Evolutionary conservation across 2,888 invertebrate species (phyloP).

Genomic region (Diarsia dahlii): DNA sequence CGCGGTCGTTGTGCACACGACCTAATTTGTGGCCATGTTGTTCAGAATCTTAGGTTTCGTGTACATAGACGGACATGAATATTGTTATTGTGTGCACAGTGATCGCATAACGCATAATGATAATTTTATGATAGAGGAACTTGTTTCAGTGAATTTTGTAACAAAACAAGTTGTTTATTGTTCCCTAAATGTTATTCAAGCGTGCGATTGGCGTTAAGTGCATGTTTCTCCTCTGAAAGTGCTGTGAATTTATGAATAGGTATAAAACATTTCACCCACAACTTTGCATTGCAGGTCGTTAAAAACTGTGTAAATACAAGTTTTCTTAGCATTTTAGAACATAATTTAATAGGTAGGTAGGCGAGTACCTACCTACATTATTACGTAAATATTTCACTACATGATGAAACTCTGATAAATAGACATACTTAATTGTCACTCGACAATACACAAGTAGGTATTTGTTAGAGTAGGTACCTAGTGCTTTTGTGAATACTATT

Average conservation of each 20-base stretch:
- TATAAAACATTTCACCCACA: conserved; percentile 15
- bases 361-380: neutral
- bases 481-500: neutral
- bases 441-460: conserved; percentile 14
- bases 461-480: conserved; percentile 13
- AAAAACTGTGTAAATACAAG: conserved; percentile 25
- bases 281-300: conserved; percentile 13
- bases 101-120: conserved; percentile 8
- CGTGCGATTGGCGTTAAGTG: conserved; percentile 11
- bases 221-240: conserved; percentile 20
- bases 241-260: conserved; percentile 38
- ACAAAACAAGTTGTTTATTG: conserved; percentile 16
- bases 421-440: conserved; percentile 26
- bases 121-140: conserved; percentile 34
- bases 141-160: conserved; percentile 25
- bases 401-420: conserved; percentile 45
- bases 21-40: conserved; percentile 59
- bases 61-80: conserved; percentile 31
- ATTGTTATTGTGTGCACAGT: conserved; percentile 31
- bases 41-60: conserved; percentile 50
- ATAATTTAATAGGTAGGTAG: neutral
- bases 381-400: conserved; percentile 40
- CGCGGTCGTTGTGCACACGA: conserved; percentile 54
- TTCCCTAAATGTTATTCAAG: conserved; percentile 30
- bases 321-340: conserved; percentile 32